These are phyloP conservation scores for Synanthedon myopaeformis DNA, from an alignment of 2,888 invertebrate species.

Conservation along the genomic window DNA sequence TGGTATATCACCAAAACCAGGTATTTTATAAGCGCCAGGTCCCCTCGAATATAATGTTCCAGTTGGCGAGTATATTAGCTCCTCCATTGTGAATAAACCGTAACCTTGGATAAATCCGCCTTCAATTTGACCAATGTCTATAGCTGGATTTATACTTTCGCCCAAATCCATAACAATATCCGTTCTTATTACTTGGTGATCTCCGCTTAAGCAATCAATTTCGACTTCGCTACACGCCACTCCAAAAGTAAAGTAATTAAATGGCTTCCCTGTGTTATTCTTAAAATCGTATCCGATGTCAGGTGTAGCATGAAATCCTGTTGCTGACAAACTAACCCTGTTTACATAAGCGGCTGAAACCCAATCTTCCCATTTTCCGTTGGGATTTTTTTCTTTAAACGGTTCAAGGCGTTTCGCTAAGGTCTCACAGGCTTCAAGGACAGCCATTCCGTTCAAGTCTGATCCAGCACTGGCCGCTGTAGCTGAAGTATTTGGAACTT, in stretches of 20 bases:
- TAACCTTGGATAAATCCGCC: slow-evolving; percentile 96
- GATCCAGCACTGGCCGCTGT: slow-evolving; percentile 91
- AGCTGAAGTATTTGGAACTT: slow-evolving; percentile 90
- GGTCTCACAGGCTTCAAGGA: slow-evolving; percentile 83
- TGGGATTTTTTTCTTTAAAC: slow-evolving; percentile 79
- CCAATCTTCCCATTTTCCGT: slow-evolving; percentile 88
- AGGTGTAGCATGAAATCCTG: slow-evolving; percentile 85
- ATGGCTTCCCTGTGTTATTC: slow-evolving; percentile 78
- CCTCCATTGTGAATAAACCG: slow-evolving; percentile 91
- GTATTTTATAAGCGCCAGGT: slow-evolving; percentile 94
- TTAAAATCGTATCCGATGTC: slow-evolving; percentile 78
- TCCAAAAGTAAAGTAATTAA: slow-evolving; percentile 89
- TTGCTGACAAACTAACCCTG: slow-evolving; percentile 82
- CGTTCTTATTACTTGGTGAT: slow-evolving; percentile 87
- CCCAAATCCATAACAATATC: slow-evolving; percentile 98
- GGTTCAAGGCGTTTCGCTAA: slow-evolving; percentile 80
- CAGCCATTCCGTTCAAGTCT: slow-evolving; percentile 93
- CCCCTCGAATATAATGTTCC: slow-evolving; percentile 87
- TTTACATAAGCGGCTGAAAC: slow-evolving; percentile 81
- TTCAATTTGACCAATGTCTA: slow-evolving; percentile 97
- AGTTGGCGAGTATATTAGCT: slow-evolving; percentile 86
- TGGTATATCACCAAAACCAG: slow-evolving; percentile 93
- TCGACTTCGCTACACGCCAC: slow-evolving; percentile 90
- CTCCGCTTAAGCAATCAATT: slow-evolving; percentile 94
- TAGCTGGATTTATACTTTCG: slow-evolving; percentile 94